Evolutionary conservation across 2,888 invertebrate species (phyloP).

Genomic region (Clunio marinus): DNA sequence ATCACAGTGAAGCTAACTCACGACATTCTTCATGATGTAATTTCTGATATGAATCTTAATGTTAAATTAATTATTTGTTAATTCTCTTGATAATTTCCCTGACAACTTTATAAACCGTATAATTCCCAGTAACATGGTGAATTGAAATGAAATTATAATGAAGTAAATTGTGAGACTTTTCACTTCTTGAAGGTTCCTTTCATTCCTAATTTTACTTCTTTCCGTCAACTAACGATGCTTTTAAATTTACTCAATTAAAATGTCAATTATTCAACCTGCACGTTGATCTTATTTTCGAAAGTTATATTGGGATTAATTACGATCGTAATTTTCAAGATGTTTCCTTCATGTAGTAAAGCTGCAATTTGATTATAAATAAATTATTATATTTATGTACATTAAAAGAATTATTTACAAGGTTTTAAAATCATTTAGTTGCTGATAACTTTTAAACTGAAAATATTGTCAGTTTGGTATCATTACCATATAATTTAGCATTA

Average conservation of each 20-base stretch:
- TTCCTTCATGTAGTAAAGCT: no score
- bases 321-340: neutral
- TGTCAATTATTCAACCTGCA: no score
- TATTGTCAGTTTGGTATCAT: slow-evolving; percentile 26
- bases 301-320: slow-evolving; percentile 4
- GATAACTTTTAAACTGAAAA: no score
- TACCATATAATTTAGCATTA: slow-evolving; percentile 38
- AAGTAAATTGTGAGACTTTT: no score
- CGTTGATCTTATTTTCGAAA: neutral
- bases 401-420: neutral
- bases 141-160: neutral
- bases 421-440: neutral
- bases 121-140: neutral
- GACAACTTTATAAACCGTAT: slow-evolving; percentile 29
- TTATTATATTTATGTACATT: no score
- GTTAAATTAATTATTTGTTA: slow-evolving; percentile 39
- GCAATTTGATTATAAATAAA: no score
- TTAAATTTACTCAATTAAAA: no score
- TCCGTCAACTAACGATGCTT: no score
- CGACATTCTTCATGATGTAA: slow-evolving; percentile 15
- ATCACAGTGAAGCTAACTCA: neutral
- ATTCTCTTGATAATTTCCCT: slow-evolving; percentile 34
- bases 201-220: no score
- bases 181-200: no score
- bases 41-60: slow-evolving; percentile 37